A percentile compares a stretch with the other conserved stretches of the same genome.
These are phyloP conservation scores for Psittacus erithacus DNA, from an alignment of 2,113 vertebrate species.

Conservation along the genomic window DNA sequence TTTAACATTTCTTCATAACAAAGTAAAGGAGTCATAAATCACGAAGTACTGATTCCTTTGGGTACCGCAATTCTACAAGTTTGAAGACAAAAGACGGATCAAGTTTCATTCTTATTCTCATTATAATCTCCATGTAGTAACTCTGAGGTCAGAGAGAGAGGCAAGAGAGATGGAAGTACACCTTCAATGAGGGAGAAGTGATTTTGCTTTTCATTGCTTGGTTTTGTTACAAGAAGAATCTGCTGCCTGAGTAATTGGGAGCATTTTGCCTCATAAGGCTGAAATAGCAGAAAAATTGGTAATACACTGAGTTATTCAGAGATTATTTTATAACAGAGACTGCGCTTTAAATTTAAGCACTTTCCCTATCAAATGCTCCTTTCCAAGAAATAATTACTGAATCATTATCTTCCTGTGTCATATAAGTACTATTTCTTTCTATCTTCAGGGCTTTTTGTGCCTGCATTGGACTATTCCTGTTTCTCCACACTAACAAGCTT, in stretches of 20 bases:
- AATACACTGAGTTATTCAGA: not conserved
- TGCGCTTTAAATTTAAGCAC: conserved; percentile 9
- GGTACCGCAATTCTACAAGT: conserved; percentile 19
- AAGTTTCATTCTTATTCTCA: conserved; percentile 45
- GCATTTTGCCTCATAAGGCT: not conserved
- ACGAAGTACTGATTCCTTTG: conserved; percentile 40
- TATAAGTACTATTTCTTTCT: not conserved
- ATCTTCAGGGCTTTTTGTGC: not conserved
- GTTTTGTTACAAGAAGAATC: not conserved
- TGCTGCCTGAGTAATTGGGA: not conserved
- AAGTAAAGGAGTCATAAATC: conserved; percentile 67
- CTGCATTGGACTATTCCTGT: fast-evolving
- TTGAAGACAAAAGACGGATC: conserved; percentile 44
- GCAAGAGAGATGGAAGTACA: not conserved
- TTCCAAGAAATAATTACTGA: conserved; percentile 38
- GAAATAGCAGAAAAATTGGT: not conserved
- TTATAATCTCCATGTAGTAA: conserved; percentile 21
- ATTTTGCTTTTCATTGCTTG: not conserved
- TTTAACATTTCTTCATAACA: conserved; percentile 50
- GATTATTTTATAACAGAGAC: not conserved
- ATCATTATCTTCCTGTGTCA: not conserved
- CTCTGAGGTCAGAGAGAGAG: not conserved
- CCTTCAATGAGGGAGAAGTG: not conserved
- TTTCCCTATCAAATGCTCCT: conserved; percentile 31
- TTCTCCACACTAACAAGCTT: not conserved